phyloP scores from a whole-genome alignment of 2,888 invertebrate genomes.

The Palloptera scutellata region DNA sequence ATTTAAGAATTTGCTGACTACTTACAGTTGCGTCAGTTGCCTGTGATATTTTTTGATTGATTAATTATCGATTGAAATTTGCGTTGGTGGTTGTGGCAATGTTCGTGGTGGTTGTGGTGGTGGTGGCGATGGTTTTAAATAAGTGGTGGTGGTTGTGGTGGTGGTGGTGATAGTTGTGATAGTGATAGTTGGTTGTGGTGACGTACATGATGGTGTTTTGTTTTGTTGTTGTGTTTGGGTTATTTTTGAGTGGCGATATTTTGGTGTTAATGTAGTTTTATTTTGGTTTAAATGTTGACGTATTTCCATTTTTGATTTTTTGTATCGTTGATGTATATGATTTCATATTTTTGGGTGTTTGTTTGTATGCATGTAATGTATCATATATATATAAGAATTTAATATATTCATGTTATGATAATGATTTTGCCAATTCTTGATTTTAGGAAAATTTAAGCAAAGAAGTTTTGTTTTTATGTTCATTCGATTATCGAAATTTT shows the following conservation, averaged over 20 bases:
- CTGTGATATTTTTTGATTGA: constrained; percentile 40
- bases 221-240: constrained; percentile 7
- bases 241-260: constrained; percentile 11
- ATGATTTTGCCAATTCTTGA: no score
- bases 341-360: background rate
- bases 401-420: no score
- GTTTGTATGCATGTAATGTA: constrained; percentile 4
- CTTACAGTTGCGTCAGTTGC: constrained; percentile 49
- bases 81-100: constrained; percentile 28
- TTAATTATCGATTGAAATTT: constrained; percentile 29
- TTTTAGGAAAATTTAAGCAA: no score
- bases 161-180: constrained; percentile 22
- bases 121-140: constrained; percentile 28
- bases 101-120: constrained; percentile 26
- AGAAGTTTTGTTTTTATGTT: no score
- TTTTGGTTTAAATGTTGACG: background rate
- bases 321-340: background rate
- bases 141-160: constrained; percentile 18
- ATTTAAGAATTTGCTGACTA: constrained; percentile 38
- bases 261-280: constrained; percentile 6
- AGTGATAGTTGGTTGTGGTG: constrained; percentile 23
- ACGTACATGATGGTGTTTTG: constrained; percentile 20
- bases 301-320: background rate
- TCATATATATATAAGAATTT: no score
- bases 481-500: no score